phyloP scores from a whole-genome alignment of 2,113 vertebrate species.

The Podarcis muralis region DNA sequence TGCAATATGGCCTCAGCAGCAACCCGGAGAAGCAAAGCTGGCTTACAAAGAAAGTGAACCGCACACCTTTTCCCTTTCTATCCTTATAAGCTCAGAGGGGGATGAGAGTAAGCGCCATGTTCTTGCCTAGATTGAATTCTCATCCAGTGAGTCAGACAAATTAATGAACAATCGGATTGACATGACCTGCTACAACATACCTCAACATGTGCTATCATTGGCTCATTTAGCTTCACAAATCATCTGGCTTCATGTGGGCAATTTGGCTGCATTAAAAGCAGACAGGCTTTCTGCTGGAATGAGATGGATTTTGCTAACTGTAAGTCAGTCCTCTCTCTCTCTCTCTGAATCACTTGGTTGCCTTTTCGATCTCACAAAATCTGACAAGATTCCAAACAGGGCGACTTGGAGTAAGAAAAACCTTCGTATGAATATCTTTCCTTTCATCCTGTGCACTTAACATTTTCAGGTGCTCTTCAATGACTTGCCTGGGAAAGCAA shows the following conservation, averaged over 20 bases:
- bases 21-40: rapidly evolving
- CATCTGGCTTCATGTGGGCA: not conserved
- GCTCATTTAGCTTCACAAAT: constrained; percentile 16
- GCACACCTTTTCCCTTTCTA: not conserved
- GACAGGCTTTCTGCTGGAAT: not conserved
- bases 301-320: not conserved
- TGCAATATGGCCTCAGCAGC: rapidly evolving
- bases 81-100: not conserved
- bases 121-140: not conserved
- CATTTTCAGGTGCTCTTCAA: not conserved
- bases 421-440: not conserved
- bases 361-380: not conserved
- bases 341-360: not conserved
- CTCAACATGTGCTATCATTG: not conserved
- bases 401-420: not conserved
- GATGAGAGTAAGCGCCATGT: not conserved
- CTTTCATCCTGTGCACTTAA: not conserved
- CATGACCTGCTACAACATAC: not conserved
- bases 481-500: not conserved
- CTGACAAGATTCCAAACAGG: not conserved
- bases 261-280: not conserved
- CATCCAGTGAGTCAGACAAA: not conserved
- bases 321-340: not conserved
- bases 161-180: constrained; percentile 4
- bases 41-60: not conserved